These are phyloP conservation scores for Tipula unca DNA, from an alignment of 2,888 invertebrate species.

Conservation along the genomic window DNA sequence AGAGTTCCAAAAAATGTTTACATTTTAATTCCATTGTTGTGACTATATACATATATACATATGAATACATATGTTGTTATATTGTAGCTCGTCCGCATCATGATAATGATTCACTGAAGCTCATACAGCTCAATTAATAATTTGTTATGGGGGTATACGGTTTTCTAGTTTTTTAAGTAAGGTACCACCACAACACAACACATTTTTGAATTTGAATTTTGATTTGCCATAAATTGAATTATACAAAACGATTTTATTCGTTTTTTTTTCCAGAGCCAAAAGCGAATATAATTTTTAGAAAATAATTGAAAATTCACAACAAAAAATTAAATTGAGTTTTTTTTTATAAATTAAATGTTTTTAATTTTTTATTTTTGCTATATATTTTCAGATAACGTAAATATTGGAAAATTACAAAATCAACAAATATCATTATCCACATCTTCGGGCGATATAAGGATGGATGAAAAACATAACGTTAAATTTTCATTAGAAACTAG, in stretches of 20 bases:
- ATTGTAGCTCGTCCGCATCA: background rate
- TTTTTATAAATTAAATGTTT: background rate
- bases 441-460: background rate
- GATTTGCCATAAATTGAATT: background rate
- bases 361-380: background rate
- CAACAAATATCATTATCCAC: conserved; percentile 14
- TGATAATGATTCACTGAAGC: background rate
- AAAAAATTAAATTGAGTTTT: background rate
- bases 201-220: too few species aligned
- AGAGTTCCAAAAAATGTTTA: background rate
- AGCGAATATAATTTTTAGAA: background rate
- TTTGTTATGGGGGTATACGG: too few species aligned
- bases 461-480: conserved; percentile 28
- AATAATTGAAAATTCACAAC: background rate
- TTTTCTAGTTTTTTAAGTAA: too few species aligned
- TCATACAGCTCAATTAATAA: too few species aligned
- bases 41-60: background rate
- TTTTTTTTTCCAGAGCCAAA: background rate
- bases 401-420: background rate
- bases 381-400: background rate
- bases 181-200: background rate
- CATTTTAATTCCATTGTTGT: background rate
- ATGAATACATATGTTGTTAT: background rate
- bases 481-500: conserved; percentile 47
- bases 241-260: background rate